Conservation (phyloP, 1,140 invertebrate genomes). For the Belonocnema kinseyi region DNA sequence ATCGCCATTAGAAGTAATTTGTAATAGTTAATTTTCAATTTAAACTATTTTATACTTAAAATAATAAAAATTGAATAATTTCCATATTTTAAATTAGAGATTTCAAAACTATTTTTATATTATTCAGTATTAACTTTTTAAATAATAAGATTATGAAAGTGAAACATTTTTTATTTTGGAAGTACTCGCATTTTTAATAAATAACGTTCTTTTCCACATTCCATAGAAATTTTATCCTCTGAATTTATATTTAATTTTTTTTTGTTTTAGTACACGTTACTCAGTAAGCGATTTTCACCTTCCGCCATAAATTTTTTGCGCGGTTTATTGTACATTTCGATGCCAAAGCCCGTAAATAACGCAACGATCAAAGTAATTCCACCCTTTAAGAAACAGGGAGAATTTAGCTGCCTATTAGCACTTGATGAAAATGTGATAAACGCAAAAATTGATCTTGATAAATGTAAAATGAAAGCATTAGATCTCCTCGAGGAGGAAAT, state of each 20-base stretch:
- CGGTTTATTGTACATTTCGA: constrained; percentile 81
- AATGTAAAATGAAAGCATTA: constrained; percentile 67
- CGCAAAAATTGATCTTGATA: constrained; percentile 61
- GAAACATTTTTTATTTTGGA: too few relatives aligned
- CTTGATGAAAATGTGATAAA: constrained; percentile 74
- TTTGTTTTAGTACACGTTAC: constrained; percentile 80
- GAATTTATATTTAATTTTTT: constrained; percentile 39
- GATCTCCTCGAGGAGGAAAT: constrained; percentile 77
- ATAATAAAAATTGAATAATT: too few relatives aligned
- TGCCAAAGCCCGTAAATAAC: constrained; percentile 76
- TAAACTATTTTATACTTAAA: too few relatives aligned
- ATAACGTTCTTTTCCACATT: too few relatives aligned
- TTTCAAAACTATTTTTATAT: too few relatives aligned
- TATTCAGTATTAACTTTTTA: too few relatives aligned
- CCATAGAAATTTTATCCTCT: too few relatives aligned
- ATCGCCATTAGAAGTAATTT: too few relatives aligned
- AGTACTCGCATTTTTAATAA: too few relatives aligned
- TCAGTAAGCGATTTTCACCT: constrained; percentile 90
- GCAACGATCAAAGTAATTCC: constrained; percentile 78
- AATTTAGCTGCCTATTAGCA: constrained; percentile 76
- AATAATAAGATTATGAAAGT: too few relatives aligned
- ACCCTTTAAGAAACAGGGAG: constrained; percentile 79
- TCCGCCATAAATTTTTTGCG: constrained; percentile 86
- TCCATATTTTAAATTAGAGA: too few relatives aligned
- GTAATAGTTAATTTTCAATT: too few relatives aligned